phyloP scores from a whole-genome alignment of 1,140 invertebrate species.

The Drosophila pectinifera region DNA sequence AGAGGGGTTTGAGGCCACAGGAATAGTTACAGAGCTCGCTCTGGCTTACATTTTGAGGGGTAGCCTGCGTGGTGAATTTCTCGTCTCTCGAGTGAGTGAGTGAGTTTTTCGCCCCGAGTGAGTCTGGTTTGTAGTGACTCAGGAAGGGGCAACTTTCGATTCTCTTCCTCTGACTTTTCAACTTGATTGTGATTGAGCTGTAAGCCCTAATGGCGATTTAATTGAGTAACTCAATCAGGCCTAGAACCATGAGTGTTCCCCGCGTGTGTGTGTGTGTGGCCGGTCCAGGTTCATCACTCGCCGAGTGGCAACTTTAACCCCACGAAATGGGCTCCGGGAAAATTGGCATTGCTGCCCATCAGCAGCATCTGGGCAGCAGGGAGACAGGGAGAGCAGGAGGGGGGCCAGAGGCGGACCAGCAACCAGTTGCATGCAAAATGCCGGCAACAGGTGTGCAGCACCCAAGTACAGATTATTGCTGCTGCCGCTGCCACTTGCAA shows the following conservation, averaged over 20 bases:
- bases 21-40: slow-evolving; percentile 49
- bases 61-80: slow-evolving; percentile 62
- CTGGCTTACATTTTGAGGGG: slow-evolving; percentile 34
- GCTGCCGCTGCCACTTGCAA: slow-evolving; percentile 44
- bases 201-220: slow-evolving; percentile 63
- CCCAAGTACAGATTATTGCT: slow-evolving; percentile 24
- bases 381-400: slow-evolving; percentile 10
- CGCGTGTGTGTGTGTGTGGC: slow-evolving; percentile 22
- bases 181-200: slow-evolving; percentile 43
- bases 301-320: slow-evolving; percentile 60
- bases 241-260: background rate
- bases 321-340: slow-evolving; percentile 52
- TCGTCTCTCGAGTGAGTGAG: slow-evolving; percentile 46
- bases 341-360: slow-evolving; percentile 70
- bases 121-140: slow-evolving; percentile 22
- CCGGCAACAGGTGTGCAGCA: slow-evolving; percentile 76
- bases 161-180: slow-evolving; percentile 1
- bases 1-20: slow-evolving; percentile 2
- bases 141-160: slow-evolving; percentile 33
- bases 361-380: slow-evolving; percentile 33
- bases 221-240: slow-evolving; percentile 57
- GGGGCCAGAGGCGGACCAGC: slow-evolving; percentile 18
- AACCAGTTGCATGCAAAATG: slow-evolving; percentile 82
- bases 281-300: slow-evolving; percentile 27
- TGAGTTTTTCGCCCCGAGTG: slow-evolving; percentile 17